Conservation (phyloP, 2,888 invertebrate species). For the Bibio marci region DNA sequence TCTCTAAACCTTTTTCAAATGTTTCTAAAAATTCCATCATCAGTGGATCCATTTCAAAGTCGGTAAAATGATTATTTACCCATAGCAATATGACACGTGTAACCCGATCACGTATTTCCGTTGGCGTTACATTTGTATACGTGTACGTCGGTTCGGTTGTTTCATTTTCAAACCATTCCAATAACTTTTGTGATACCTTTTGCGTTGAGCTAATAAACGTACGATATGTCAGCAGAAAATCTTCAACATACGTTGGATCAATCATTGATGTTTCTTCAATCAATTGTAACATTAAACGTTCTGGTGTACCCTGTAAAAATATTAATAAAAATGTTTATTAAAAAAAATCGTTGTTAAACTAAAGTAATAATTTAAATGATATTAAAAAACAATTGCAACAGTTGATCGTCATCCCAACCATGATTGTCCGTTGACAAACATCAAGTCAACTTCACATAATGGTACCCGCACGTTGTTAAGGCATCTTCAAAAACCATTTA, state of each 20-base stretch:
- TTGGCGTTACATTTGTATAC: constrained; percentile 14
- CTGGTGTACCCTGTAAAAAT: constrained; percentile 50
- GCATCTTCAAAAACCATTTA: too few relatives aligned
- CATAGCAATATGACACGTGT: constrained; percentile 91
- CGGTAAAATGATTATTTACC: constrained; percentile 98
- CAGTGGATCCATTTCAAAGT: constrained; percentile 87
- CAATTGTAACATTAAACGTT: constrained; percentile 78
- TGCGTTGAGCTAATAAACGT: constrained; percentile 84
- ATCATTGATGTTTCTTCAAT: constrained; percentile 87
- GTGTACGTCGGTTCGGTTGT: constrained; percentile 27
- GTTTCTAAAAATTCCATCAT: constrained; percentile 95
- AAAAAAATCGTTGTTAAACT: too few relatives aligned
- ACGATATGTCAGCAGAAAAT: constrained; percentile 91
- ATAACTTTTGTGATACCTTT: constrained; percentile 68
- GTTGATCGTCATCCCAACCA: too few relatives aligned
- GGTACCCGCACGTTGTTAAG: too few relatives aligned
- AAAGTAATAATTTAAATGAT: too few relatives aligned
- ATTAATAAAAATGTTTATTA: background rate
- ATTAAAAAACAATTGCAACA: too few relatives aligned
- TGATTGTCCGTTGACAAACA: too few relatives aligned
- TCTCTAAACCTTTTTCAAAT: constrained; percentile 72
- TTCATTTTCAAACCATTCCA: constrained; percentile 75
- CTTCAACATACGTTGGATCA: constrained; percentile 98
- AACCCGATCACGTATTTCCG: constrained; percentile 48
- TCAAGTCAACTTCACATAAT: too few relatives aligned